phyloP scores from a whole-genome alignment of 2,797 vertebrate genomes.

The Apogon hyalosoma region DNA sequence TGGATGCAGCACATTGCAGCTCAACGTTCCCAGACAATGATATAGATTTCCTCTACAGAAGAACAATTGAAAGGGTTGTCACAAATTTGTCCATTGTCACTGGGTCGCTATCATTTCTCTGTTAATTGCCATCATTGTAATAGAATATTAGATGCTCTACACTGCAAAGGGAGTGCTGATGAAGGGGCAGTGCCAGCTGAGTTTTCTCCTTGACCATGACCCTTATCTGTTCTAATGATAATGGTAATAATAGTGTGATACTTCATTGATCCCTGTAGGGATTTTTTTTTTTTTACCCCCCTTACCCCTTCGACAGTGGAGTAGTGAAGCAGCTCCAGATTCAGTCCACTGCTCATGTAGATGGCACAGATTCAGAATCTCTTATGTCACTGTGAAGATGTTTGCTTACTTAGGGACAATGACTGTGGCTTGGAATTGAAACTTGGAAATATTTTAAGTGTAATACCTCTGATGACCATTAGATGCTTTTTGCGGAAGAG shows the following conservation, averaged over 20 bases:
- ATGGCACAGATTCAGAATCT: slow-evolving; percentile 23
- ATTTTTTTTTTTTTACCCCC: slow-evolving; percentile 33
- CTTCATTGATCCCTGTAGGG: slow-evolving; percentile 57
- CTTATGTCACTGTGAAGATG: too few species aligned
- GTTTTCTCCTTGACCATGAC: slow-evolving; percentile 74
- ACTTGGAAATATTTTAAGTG: too few species aligned
- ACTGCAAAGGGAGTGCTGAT: slow-evolving; percentile 70
- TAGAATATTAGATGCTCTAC: slow-evolving; percentile 77
- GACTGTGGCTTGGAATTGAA: too few species aligned
- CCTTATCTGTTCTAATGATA: slow-evolving; percentile 64
- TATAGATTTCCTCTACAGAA: slow-evolving; percentile 80
- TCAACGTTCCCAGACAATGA: slow-evolving; percentile 77
- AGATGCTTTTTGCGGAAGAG: too few species aligned
- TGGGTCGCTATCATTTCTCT: slow-evolving; percentile 76
- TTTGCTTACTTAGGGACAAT: too few species aligned
- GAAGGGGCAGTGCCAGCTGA: slow-evolving; percentile 61
- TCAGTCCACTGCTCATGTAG: slow-evolving; percentile 25
- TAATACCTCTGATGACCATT: too few species aligned
- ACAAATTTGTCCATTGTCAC: slow-evolving; percentile 83
- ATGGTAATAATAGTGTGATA: slow-evolving; percentile 66
- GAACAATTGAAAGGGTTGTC: slow-evolving; percentile 82
- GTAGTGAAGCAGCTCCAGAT: slow-evolving; percentile 19
- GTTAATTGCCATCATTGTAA: slow-evolving; percentile 82
- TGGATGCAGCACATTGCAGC: slow-evolving; percentile 75
- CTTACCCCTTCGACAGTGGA: slow-evolving; percentile 8